Evolutionary conservation across 2,797 vertebrate species (phyloP), one percentile per base, ranked within the genome.

Genomic region (Arctocebus calabarensis): DNA sequence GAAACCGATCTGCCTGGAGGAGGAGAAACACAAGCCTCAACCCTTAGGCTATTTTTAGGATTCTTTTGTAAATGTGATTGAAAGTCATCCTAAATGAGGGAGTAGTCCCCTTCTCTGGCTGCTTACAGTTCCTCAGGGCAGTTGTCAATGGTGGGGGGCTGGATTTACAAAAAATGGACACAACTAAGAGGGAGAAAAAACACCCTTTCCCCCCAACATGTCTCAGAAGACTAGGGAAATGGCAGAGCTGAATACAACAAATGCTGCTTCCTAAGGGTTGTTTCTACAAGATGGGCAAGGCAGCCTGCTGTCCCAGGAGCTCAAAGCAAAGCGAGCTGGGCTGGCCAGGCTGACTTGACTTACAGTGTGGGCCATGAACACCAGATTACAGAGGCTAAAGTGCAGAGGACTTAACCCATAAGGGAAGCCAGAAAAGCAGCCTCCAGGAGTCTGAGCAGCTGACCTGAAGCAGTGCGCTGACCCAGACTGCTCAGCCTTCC

Each of bases 41-140:
- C 40, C 83, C 27, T 5, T 16, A 34, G 40, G 73, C 88, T 86
- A 87, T 91, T 90, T 88, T 70, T 45, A 90, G 77, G 5, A 79
- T 91, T 90, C 84, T 89, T 94, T 92, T 57, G 43, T 62, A 89
- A 97, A 97, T 95, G 93, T 68, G 87, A 84, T 96, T 97, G 93
- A 94, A 92, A 77, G 70, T 95, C 89, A 97, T 90, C 45, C 81
- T 89, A 93, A 97, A 97, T 92, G 88, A 95, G 96, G 92, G 48
- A 74, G 22, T 23, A 55, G 59, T 75, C 45, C 57, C 17, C 66
- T 70, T 91, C 77, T 43, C 9, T 9, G 55, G 40, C 43, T 5
- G 14, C 40, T 79, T 52, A 59, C 0, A 34, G 27, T 27, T 84
- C 75, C 84, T 88, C 32, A 43, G 22, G 29, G n/a, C 23, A 48